Conservation (phyloP, 2,888 invertebrate genomes). For the Aleiodes leptofemur region DNA sequence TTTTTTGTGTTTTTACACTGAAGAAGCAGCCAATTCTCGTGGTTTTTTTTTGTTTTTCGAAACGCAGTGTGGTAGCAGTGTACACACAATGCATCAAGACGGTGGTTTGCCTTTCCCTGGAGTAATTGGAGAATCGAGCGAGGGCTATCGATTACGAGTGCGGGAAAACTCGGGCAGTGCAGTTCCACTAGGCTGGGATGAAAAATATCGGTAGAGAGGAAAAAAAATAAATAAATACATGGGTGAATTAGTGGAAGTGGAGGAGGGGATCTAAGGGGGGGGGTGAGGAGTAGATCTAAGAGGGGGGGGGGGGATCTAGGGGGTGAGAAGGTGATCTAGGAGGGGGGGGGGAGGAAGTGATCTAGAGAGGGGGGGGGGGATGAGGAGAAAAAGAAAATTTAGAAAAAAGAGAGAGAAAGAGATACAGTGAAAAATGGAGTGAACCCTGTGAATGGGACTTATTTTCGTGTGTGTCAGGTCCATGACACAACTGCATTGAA, state of each 20-base stretch:
- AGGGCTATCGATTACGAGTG: constrained; percentile 69
- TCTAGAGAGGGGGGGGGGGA: constrained; percentile 47
- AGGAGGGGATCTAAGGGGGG: constrained; percentile 47
- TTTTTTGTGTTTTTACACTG: too few species aligned
- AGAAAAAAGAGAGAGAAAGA: too few species aligned
- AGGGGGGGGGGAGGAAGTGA: too few species aligned
- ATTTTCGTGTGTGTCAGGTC: constrained; percentile 28
- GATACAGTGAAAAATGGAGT: not conserved
- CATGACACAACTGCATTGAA: constrained; percentile 35
- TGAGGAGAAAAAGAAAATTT: constrained; percentile 52
- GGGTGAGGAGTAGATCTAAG: too few species aligned
- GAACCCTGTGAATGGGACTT: constrained; percentile 30
- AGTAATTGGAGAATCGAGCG: constrained; percentile 70
- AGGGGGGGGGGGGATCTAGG: constrained; percentile 52
- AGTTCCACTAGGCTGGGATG: not conserved
- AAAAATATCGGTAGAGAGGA: not conserved
- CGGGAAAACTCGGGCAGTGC: constrained; percentile 67
- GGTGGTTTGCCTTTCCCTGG: constrained; percentile 61
- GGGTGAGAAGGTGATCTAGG: constrained; percentile 51
- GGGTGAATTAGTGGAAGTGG: constrained; percentile 33
- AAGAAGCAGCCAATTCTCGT: too few species aligned
- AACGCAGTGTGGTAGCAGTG: constrained; percentile 48
- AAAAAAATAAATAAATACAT: constrained; percentile 9
- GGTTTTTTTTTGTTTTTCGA: not conserved
- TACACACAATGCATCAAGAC: constrained; percentile 16